These are phyloP conservation scores for Diplodus sargus DNA, from an alignment of 2,797 vertebrate species.

Conservation along the genomic window DNA sequence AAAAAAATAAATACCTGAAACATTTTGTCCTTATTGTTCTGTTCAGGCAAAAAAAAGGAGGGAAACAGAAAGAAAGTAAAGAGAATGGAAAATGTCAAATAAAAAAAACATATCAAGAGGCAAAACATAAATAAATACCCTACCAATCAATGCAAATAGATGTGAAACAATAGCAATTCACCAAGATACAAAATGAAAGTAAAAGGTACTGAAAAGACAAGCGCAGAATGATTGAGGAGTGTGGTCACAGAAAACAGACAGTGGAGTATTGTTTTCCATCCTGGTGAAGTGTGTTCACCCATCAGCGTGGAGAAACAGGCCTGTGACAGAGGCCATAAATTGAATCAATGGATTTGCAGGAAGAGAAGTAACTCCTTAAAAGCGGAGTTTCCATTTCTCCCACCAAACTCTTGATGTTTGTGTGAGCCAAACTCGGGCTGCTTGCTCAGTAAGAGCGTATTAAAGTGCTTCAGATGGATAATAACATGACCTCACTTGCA, in stretches of 20 bases:
- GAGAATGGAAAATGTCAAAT: constrained; percentile 67
- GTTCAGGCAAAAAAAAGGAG: constrained; percentile 77
- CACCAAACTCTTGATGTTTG: constrained; percentile 39
- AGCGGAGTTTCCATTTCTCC: constrained; percentile 39
- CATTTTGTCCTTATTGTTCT: constrained; percentile 93
- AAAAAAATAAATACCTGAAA: constrained; percentile 87
- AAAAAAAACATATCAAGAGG: constrained; percentile 35
- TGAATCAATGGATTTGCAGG: constrained; percentile 22
- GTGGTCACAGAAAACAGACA: constrained; percentile 7
- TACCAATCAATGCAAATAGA: constrained; percentile 7
- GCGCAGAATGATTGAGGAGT: neutral
- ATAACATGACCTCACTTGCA: constrained; percentile 62
- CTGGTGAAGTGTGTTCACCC: constrained; percentile 3
- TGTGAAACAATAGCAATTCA: no score
- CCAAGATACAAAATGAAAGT: neutral
- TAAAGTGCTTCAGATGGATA: constrained; percentile 58
- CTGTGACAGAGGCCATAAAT: neutral
- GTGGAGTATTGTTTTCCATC: neutral
- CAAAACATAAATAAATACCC: constrained; percentile 28
- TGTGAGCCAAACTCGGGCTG: constrained; percentile 36
- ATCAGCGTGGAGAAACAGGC: constrained; percentile 5
- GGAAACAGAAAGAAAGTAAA: constrained; percentile 47
- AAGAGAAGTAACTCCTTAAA: constrained; percentile 27
- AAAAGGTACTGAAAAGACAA: neutral
- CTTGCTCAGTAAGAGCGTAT: constrained; percentile 50